Percentiles rank a stretch among this genome's conserved stretches.
Evolutionary conservation across 2,888 invertebrate species (phyloP).

Genomic region (Melolontha melolontha): DNA sequence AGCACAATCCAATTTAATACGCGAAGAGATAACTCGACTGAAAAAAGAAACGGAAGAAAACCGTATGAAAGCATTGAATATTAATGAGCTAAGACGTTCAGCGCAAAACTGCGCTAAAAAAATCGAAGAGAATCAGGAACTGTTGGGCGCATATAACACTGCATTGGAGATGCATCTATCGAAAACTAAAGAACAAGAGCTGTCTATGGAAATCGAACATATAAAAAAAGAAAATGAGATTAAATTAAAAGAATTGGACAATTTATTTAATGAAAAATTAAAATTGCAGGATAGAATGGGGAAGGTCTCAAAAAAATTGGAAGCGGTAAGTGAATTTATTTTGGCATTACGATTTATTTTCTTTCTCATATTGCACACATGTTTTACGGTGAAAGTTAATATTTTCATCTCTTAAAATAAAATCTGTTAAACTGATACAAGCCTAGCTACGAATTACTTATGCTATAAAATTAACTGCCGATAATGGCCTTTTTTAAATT

Average conservation of each 20-base stretch:
- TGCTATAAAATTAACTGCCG: too few species aligned
- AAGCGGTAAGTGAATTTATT: conserved; percentile 46
- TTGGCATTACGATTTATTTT: too few species aligned
- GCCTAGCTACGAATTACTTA: too few species aligned
- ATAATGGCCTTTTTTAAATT: too few species aligned
- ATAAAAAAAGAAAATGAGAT: conserved; percentile 49
- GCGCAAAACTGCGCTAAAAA: conserved; percentile 49
- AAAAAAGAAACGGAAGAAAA: conserved; percentile 48
- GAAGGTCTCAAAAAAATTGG: conserved; percentile 51
- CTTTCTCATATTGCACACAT: too few species aligned
- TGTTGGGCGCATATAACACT: conserved; percentile 49
- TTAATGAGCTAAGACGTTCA: conserved; percentile 47
- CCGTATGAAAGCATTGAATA: conserved; percentile 48
- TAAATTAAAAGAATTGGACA: conserved; percentile 52
- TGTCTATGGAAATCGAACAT: conserved; percentile 47
- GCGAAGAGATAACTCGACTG: conserved; percentile 49
- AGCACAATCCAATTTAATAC: conserved; percentile 49
- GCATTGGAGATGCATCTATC: conserved; percentile 51
- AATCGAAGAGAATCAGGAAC: conserved; percentile 50
- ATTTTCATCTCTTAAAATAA: too few species aligned
- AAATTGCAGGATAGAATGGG: conserved; percentile 51
- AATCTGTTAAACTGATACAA: too few species aligned
- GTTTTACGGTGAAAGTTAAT: too few species aligned
- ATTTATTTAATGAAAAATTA: conserved; percentile 51
- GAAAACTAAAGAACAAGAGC: conserved; percentile 49